Conservation (phyloP, 2,888 invertebrate species). For the Xestia c-nigrum region DNA sequence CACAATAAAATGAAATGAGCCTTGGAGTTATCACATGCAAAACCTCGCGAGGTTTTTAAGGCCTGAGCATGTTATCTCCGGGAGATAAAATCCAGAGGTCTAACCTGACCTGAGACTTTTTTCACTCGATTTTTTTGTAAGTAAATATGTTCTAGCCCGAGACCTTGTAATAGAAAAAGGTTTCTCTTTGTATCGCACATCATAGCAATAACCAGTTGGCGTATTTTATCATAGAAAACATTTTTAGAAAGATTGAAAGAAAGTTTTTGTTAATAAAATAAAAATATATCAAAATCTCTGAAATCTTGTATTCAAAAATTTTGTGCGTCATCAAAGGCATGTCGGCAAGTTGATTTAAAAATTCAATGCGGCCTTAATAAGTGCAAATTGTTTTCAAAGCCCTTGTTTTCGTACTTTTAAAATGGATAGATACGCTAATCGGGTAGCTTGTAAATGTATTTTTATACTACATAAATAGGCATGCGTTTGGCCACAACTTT, state of each 20-base stretch:
- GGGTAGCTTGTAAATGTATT: too few relatives aligned
- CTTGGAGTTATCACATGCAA: slow-evolving; percentile 13
- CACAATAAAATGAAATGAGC: slow-evolving; percentile 23
- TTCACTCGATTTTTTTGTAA: not conserved
- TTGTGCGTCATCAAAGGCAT: too few relatives aligned
- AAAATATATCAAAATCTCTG: too few relatives aligned
- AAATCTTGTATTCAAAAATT: too few relatives aligned
- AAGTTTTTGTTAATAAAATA: not conserved
- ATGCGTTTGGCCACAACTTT: not conserved
- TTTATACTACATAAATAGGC: too few relatives aligned
- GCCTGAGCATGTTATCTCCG: slow-evolving; percentile 23
- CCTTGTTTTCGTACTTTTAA: too few relatives aligned
- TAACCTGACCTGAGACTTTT: not conserved
- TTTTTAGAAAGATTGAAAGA: not conserved
- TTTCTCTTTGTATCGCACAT: not conserved
- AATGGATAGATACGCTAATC: too few relatives aligned
- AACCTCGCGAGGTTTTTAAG: not conserved
- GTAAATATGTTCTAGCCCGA: not conserved
- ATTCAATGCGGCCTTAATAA: too few relatives aligned
- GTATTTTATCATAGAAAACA: not conserved
- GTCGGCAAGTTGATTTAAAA: too few relatives aligned
- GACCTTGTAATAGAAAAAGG: not conserved
- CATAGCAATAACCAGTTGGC: not conserved
- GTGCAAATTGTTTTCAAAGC: too few relatives aligned
- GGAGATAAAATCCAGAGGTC: slow-evolving; percentile 26